Percentiles rank a stretch among this genome's conserved stretches.
These are phyloP conservation scores for Sialia sialis DNA, from an alignment of 2,113 vertebrate species.

Conservation along the genomic window DNA sequence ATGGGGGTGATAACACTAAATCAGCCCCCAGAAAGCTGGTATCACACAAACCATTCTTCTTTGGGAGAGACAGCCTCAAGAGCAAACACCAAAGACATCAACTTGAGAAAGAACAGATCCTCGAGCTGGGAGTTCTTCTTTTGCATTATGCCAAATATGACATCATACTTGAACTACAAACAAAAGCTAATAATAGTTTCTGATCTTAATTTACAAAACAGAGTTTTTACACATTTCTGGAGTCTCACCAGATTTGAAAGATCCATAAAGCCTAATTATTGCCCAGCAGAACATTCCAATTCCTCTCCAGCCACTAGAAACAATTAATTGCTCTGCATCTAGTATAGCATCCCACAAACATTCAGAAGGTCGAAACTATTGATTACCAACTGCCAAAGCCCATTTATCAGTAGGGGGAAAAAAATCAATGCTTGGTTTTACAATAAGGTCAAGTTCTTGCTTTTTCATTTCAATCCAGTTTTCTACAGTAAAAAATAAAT, in stretches of 20 bases:
- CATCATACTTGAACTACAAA: conserved; percentile 71
- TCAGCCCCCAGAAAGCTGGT: background rate
- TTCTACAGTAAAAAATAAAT: background rate
- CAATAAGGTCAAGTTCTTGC: background rate
- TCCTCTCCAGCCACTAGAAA: background rate
- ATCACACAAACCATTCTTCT: background rate
- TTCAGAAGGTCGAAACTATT: conserved; percentile 1
- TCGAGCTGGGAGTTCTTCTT: conserved; percentile 46
- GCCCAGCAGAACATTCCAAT: conserved; percentile 24
- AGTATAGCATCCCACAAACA: background rate
- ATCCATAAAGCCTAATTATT: conserved; percentile 13
- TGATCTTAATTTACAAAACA: conserved; percentile 70
- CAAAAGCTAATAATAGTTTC: conserved; percentile 73
- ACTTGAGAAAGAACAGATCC: conserved; percentile 55
- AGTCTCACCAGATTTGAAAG: conserved; percentile 50
- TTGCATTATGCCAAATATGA: conserved; percentile 66
- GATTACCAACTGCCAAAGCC: conserved; percentile 1
- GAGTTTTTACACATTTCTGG: conserved; percentile 63
- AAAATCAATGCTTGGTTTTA: background rate
- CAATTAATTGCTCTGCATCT: background rate
- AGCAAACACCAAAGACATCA: background rate
- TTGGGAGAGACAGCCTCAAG: background rate
- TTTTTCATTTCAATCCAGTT: background rate
- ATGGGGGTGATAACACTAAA: background rate
- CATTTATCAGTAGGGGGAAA: background rate